These are phyloP conservation scores for Nothoprocta perdicaria DNA, from an alignment of 2,113 vertebrate species.

Conservation along the genomic window DNA sequence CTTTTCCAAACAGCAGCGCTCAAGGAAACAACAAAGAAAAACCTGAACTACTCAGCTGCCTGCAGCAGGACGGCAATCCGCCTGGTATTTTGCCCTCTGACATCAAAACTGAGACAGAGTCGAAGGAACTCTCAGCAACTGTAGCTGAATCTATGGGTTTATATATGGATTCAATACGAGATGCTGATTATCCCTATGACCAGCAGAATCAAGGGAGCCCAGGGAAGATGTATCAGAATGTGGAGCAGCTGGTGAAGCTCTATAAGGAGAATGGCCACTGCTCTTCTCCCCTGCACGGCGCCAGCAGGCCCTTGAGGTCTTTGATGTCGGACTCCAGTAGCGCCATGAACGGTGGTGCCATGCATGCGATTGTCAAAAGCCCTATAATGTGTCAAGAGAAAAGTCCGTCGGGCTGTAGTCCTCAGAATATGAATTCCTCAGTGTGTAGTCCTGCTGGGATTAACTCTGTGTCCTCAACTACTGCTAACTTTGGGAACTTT, in stretches of 20 bases:
- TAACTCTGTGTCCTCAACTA: slow-evolving; percentile 92
- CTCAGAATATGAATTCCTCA: slow-evolving; percentile 82
- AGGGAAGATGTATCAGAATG: slow-evolving; percentile 87
- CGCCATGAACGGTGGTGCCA: slow-evolving; percentile 76
- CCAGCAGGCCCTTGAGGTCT: slow-evolving; percentile 76
- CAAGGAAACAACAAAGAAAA: slow-evolving; percentile 89
- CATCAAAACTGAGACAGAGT: slow-evolving; percentile 90
- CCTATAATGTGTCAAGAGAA: slow-evolving; percentile 80
- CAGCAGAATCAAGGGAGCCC: slow-evolving; percentile 86
- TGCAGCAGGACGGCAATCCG: slow-evolving; percentile 83
- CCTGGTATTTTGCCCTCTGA: slow-evolving; percentile 85
- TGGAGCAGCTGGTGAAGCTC: slow-evolving; percentile 84
- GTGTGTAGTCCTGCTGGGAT: slow-evolving; percentile 85
- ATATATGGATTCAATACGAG: slow-evolving; percentile 95
- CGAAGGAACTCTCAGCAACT: slow-evolving; percentile 95
- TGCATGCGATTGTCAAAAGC: slow-evolving; percentile 80
- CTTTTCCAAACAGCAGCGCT: slow-evolving; percentile 76
- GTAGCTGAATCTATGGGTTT: slow-evolving; percentile 98
- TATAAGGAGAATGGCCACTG: slow-evolving; percentile 82
- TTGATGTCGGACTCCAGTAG: slow-evolving; percentile 78
- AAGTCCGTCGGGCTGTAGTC: slow-evolving; percentile 85
- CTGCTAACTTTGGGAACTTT: slow-evolving; percentile 85
- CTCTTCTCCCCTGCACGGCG: slow-evolving; percentile 69
- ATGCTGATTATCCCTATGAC: slow-evolving; percentile 89
- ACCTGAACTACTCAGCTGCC: slow-evolving; percentile 82